These are phyloP conservation scores for Sorex araneus DNA, from an alignment of 2,113 vertebrate species.

Conservation along the genomic window DNA sequence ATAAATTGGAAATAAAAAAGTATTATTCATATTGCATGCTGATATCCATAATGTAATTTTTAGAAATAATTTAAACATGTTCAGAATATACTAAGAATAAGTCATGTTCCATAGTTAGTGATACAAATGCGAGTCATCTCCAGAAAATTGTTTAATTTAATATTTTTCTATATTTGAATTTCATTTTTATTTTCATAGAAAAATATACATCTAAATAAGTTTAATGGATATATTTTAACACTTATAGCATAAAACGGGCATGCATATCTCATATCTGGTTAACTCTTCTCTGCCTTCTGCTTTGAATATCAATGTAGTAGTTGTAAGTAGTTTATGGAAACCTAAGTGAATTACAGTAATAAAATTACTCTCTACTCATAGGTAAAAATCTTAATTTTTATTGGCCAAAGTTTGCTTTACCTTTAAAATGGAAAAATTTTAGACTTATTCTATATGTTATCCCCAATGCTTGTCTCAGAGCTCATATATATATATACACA, in stretches of 20 bases:
- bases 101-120: neutral
- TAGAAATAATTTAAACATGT: conserved; percentile 20
- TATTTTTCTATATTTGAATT: conserved; percentile 20
- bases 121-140: neutral
- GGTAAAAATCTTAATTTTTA: neutral
- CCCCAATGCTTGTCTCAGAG: neutral
- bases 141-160: conserved; percentile 15
- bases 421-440: neutral
- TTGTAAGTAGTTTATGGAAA: conserved; percentile 2
- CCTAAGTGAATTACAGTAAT: neutral
- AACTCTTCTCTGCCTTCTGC: neutral
- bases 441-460: neutral
- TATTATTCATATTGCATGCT: neutral
- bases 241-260: no score
- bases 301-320: neutral
- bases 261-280: no score
- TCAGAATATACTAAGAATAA: conserved; percentile 40
- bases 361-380: neutral
- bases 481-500: neutral
- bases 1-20: neutral
- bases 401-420: neutral
- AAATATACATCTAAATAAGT: neutral
- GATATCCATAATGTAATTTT: neutral
- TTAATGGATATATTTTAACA: neutral
- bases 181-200: conserved; percentile 47